phyloP scores from a whole-genome alignment of 2,797 vertebrate species.

The Gallinago stenura region DNA sequence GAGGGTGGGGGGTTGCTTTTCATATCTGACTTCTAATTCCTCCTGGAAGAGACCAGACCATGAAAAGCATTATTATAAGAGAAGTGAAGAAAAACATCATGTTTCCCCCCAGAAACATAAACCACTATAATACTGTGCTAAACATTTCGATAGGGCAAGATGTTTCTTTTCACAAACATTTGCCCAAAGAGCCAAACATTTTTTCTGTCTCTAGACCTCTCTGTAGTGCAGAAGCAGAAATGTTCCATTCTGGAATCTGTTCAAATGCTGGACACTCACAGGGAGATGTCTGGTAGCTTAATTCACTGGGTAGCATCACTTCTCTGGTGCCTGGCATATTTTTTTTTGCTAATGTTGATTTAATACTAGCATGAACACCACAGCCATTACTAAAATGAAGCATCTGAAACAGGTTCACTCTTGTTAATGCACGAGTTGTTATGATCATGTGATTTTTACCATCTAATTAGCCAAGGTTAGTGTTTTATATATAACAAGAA shows the following conservation, averaged over 20 bases:
- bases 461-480: background rate
- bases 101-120: background rate
- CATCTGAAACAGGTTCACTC: background rate
- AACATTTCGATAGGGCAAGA: background rate
- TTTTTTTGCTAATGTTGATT: background rate
- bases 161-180: constrained; percentile 6
- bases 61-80: background rate
- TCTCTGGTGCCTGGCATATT: background rate
- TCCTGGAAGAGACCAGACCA: background rate
- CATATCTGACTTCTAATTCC: constrained; percentile 15
- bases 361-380: background rate
- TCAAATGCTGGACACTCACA: background rate
- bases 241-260: background rate
- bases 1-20: background rate
- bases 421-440: background rate
- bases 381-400: background rate
- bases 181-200: background rate
- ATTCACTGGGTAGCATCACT: background rate
- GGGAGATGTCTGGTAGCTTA: background rate
- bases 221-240: background rate
- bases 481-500: background rate
- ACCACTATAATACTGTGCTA: background rate
- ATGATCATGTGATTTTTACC: background rate
- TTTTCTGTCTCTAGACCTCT: background rate
- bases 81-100: background rate